Conservation (phyloP, 1,140 invertebrate genomes). For the Pseudomyrmex gracilis region DNA sequence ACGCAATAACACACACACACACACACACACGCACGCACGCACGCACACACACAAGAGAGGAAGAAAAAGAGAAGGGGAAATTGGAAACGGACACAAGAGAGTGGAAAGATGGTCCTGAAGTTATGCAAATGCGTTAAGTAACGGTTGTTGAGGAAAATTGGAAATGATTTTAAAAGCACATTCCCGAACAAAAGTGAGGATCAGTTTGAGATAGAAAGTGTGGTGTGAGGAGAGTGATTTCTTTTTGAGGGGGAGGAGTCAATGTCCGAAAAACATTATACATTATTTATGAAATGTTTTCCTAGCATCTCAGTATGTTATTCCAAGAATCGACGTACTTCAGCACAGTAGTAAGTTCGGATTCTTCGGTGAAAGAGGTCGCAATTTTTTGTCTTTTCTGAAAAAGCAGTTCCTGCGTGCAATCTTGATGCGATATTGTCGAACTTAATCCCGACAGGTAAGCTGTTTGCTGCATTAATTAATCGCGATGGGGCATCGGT, state of each 20-base stretch:
- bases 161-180: slow-evolving; percentile 47
- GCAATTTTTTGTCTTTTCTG: not conserved
- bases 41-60: not conserved
- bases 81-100: not conserved
- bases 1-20: slow-evolving; percentile 67
- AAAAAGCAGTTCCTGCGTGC: not conserved
- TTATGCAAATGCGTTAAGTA: slow-evolving; percentile 71
- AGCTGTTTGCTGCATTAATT: slow-evolving; percentile 34
- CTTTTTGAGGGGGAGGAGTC: slow-evolving; percentile 71
- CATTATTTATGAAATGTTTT: slow-evolving; percentile 80
- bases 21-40: not conserved
- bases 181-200: slow-evolving; percentile 49
- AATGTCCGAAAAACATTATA: slow-evolving; percentile 84
- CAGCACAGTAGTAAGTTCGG: not conserved
- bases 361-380: slow-evolving; percentile 17
- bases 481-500: slow-evolving; percentile 63
- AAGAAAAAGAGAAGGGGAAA: slow-evolving; percentile 14
- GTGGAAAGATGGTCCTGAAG: slow-evolving; percentile 7
- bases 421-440: not conserved
- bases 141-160: slow-evolving; percentile 59
- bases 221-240: slow-evolving; percentile 12
- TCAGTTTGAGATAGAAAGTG: slow-evolving; percentile 16
- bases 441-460: not conserved
- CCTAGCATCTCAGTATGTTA: slow-evolving; percentile 47
- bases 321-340: slow-evolving; percentile 41